phyloP scores from a whole-genome alignment of 1,140 invertebrate genomes.

The Brachystomella parvula region DNA sequence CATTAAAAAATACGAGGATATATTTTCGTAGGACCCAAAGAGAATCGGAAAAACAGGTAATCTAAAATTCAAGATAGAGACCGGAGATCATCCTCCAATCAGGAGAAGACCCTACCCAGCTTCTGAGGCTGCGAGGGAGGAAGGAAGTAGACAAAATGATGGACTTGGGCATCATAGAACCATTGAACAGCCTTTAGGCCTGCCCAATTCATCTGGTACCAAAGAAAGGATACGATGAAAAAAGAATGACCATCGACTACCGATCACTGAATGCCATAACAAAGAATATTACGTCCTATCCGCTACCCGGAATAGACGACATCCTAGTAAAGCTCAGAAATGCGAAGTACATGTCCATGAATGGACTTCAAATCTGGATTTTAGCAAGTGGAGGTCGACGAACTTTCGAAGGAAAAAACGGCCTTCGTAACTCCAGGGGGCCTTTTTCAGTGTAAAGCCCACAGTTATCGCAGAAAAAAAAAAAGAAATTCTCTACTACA shows the following conservation, averaged over 20 bases:
- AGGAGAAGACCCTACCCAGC: constrained; percentile 16
- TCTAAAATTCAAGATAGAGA: constrained; percentile 28
- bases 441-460: constrained; percentile 43
- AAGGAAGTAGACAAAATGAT: constrained; percentile 32
- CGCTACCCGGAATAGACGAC: constrained; percentile 46
- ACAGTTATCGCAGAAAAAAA: too few species aligned
- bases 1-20: background rate
- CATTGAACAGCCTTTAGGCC: constrained; percentile 22
- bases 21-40: background rate
- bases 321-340: constrained; percentile 43
- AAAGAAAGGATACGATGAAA: constrained; percentile 36
- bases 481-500: too few species aligned
- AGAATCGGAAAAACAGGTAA: constrained; percentile 9
- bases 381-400: constrained; percentile 44
- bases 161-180: constrained; percentile 28
- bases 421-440: constrained; percentile 41
- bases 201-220: constrained; percentile 30
- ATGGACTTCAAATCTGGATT: constrained; percentile 48
- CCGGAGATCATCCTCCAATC: constrained; percentile 23
- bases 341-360: constrained; percentile 42
- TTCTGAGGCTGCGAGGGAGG: constrained; percentile 15
- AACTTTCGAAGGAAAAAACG: constrained; percentile 43
- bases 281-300: constrained; percentile 39
- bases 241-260: constrained; percentile 46
- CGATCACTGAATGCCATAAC: constrained; percentile 44